phyloP scores from a whole-genome alignment of 2,797 vertebrate genomes.

The Heteromormyrus szaboi region DNA sequence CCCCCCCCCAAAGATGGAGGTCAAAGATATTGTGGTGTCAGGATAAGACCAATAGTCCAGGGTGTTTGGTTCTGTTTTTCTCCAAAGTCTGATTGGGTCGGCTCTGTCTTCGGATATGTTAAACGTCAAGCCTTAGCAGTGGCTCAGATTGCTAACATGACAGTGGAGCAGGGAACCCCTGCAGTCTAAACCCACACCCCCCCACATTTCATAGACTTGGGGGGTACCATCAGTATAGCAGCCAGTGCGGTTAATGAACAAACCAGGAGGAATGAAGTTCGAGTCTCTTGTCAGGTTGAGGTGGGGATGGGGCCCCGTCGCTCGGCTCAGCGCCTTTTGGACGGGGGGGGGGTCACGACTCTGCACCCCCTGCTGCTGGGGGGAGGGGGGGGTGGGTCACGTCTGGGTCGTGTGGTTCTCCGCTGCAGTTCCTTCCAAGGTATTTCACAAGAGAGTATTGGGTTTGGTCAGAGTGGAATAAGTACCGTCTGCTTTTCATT shows the following conservation, averaged over 20 bases:
- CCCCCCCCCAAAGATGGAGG: not conserved
- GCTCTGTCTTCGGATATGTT: not conserved
- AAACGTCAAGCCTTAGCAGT: not conserved
- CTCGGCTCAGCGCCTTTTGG: not conserved
- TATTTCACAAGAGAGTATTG: conserved; percentile 7
- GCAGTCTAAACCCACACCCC: not conserved
- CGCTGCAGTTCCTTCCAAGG: not conserved
- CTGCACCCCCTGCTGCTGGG: not conserved
- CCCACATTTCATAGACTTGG: not conserved
- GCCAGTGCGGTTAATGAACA: not conserved
- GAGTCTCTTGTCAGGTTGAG: not conserved
- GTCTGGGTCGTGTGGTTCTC: not conserved
- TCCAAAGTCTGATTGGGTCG: not conserved
- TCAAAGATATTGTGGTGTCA: not conserved
- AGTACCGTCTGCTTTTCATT: conserved; percentile 3
- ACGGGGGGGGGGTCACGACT: not conserved
- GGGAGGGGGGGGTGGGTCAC: not conserved
- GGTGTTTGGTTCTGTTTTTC: not conserved
- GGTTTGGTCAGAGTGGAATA: not conserved
- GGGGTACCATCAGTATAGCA: not conserved
- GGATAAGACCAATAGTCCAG: not conserved
- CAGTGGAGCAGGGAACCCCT: not conserved
- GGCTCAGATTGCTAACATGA: not conserved
- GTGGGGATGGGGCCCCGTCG: not conserved
- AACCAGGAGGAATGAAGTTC: not conserved